Evolutionary conservation across 2,113 vertebrate genomes (phyloP), one percentile per base, ranked within the genome.

Genomic region (Antigone vipio): DNA sequence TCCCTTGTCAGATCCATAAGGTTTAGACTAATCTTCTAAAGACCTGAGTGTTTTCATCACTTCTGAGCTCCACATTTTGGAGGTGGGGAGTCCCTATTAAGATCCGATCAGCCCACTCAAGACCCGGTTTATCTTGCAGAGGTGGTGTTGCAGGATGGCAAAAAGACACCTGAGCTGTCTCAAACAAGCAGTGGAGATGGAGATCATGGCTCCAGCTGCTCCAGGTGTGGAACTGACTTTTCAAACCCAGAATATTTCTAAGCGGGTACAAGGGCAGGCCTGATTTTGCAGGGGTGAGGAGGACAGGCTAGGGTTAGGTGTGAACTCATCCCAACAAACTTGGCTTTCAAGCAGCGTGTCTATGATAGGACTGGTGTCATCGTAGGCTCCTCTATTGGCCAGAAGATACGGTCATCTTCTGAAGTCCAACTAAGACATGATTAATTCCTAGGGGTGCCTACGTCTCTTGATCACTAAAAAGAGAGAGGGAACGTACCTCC

Each of bases 31-130:
- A 91, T 19, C n/a, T 83, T 89, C 44, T 40, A 13, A 60, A 86
- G 47, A 71, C 9, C 6, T 2, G 3, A 6, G 4, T 0, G 2
- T 44, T 80, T 91, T 40, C 24, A 18, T 19, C 9, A 17, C 12
- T 83, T 59, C 8, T 40, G 68, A 90, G n/a, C 14, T 59, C 21
- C 7, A 7, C 9, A 14, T 5, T 63, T 81, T 49, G 64, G 32
- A 56, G 17, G 13, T 34, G 10, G 32, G 45, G 38, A 18, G 55
- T 58, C 30, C 9, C 21, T 16, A 9, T 19, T 50, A 40, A 52
- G 29, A 59, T 74, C 19, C 8, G 45, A 5, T 32, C n/a, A 88
- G 12, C 3, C 23, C 26, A 10, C 19, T 44, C 34, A 64, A 21
- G 62, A 21, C 15, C 22, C 0, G 1, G 21, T 14, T 90, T 64